Percentiles rank a stretch among this genome's conserved stretches.
phyloP scores from a whole-genome alignment of 2,888 invertebrate genomes.

The Lamellibrachia columna region DNA sequence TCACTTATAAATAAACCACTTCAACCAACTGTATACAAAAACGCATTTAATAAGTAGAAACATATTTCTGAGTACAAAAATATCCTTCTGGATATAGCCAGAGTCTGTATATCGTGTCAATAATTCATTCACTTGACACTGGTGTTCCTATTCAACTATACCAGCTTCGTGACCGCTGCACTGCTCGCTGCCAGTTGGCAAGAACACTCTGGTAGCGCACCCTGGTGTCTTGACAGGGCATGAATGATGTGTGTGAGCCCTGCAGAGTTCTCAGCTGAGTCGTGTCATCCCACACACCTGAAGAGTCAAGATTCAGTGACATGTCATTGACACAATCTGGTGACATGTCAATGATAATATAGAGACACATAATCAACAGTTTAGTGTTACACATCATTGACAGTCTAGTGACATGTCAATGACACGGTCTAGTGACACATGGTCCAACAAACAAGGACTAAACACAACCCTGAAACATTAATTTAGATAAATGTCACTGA shows the following conservation, averaged over 20 bases:
- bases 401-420: no score
- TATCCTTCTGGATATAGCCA: background rate
- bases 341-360: constrained; percentile 34
- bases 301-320: background rate
- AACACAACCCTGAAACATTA: background rate
- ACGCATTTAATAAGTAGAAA: background rate
- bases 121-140: background rate
- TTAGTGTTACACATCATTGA: no score
- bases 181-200: constrained; percentile 72
- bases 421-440: background rate
- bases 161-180: constrained; percentile 72
- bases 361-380: background rate
- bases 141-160: constrained; percentile 55
- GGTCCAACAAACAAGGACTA: background rate
- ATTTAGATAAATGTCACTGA: background rate
- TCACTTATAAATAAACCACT: no score
- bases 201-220: constrained; percentile 59
- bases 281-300: constrained; percentile 79
- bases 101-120: background rate
- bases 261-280: constrained; percentile 74
- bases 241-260: constrained; percentile 73
- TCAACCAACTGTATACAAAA: background rate
- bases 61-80: background rate
- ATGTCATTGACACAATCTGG: no score
- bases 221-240: constrained; percentile 63